These are phyloP conservation scores for Sebastes taczanowskii DNA, from an alignment of 2,797 vertebrate species.

Conservation along the genomic window DNA sequence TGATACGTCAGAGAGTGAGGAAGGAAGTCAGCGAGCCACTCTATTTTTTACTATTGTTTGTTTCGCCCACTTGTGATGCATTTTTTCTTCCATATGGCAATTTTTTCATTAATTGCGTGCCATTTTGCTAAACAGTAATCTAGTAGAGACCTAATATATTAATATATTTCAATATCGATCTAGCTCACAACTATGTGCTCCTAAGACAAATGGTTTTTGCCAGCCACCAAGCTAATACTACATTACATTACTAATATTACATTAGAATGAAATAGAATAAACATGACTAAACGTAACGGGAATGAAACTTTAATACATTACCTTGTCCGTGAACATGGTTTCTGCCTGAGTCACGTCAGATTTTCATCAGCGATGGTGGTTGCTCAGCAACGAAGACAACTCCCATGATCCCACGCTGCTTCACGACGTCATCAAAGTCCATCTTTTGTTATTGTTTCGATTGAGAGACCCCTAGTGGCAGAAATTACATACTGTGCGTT, in stretches of 20 bases:
- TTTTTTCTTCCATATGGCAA: not conserved
- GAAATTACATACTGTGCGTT: not conserved
- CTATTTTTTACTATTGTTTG: not conserved
- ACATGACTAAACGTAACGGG: not conserved
- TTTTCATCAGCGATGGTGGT: not conserved
- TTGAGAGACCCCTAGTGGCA: not conserved
- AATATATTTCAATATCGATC: not conserved
- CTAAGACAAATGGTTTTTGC: not conserved
- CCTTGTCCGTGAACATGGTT: not conserved
- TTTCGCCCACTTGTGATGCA: not conserved
- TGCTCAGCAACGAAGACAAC: not conserved
- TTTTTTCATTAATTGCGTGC: not conserved
- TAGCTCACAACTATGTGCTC: not conserved
- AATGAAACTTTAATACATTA: not conserved
- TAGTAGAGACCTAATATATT: not conserved
- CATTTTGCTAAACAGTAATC: not conserved
- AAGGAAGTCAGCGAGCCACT: not conserved
- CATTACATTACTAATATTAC: too few relatives aligned
- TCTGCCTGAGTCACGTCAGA: not conserved
- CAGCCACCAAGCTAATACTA: not conserved
- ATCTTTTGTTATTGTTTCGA: not conserved
- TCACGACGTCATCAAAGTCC: not conserved
- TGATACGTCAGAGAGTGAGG: not conserved
- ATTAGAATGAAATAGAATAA: not conserved
- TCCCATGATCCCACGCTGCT: not conserved